These are phyloP conservation scores for Sinella curviseta DNA, from an alignment of 1,140 invertebrate genomes.

Conservation along the genomic window DNA sequence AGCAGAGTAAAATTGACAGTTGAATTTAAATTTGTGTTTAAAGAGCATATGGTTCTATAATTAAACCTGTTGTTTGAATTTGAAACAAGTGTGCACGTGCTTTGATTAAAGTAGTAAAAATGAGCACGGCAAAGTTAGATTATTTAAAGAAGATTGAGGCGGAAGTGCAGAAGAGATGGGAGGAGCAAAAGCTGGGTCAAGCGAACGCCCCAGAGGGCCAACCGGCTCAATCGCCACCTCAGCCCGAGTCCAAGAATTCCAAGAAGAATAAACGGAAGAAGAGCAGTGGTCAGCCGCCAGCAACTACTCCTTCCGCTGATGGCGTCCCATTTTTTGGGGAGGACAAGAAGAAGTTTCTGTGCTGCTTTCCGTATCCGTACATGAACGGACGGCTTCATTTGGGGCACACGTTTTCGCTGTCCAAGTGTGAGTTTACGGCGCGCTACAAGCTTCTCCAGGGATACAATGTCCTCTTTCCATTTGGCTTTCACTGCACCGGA, in stretches of 20 bases:
- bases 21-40: too few species aligned
- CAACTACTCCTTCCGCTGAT: background rate
- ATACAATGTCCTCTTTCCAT: constrained; percentile 91
- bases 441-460: constrained; percentile 84
- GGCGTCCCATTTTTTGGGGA: background rate
- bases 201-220: constrained; percentile 67
- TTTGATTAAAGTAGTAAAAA: constrained; percentile 53
- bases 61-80: too few species aligned
- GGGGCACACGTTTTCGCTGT: constrained; percentile 95
- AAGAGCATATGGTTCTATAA: too few species aligned
- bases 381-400: constrained; percentile 99
- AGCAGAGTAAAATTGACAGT: too few species aligned
- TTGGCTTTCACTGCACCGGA: constrained; percentile 98
- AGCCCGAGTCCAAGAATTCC: constrained; percentile 66
- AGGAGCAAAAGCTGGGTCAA: constrained; percentile 74
- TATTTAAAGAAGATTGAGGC: constrained; percentile 85
- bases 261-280: constrained; percentile 55
- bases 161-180: constrained; percentile 81
- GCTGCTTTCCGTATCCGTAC: constrained; percentile 97
- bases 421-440: constrained; percentile 77
- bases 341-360: constrained; percentile 80
- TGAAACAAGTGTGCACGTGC: background rate
- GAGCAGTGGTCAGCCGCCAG: constrained; percentile 49
- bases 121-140: constrained; percentile 90
- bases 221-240: background rate